Evolutionary conservation across 2,888 invertebrate species (phyloP), one percentile per base, ranked within the genome.

Genomic region (Hydraecia micacea): DNA sequence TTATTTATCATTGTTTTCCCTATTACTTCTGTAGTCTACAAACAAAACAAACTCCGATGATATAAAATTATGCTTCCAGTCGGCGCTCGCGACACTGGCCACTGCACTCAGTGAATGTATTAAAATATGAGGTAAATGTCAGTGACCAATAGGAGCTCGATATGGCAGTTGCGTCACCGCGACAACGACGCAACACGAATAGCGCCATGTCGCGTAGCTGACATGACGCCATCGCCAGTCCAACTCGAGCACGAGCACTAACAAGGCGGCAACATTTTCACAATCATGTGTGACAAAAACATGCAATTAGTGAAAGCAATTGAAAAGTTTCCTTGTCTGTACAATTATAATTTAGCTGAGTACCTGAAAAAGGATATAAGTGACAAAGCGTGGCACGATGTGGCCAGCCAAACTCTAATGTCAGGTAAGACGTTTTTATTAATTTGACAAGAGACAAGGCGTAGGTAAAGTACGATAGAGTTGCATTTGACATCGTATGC

Each of bases 361-460:
- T 93, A 93, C 78, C 87, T 90, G 75, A 91, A 89, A 80, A 93
- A 91, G 82, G 93, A 93, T 67, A 70, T 90, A 7, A 90, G 90
- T 25, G 93, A 93, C 58, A 88, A 83, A 76, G 92, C 92, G 18
- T 93, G 93, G 93, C 83, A 69, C 49, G 93, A 92, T 86, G 91
- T 93, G 66, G 89, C 92, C 7, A 84, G 80, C 55, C 89, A 88
- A 82, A 88, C 88, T 71, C 76, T 88, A 73, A 83, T 91, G 62
- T 77, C 91, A 74, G 92, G 93, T 93, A 84, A 88, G 86, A 73
- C 7, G 25, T 46, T 85, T 73, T 72, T n/a, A 52, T 66, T 72
- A 21, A 49, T 80, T 42, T 62, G 60, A 32, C 36, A 52, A 63
- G 11, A 49, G 15, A 62, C n/a, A 8, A 52, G n/a, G 32, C 25